A percentile compares a stretch with the other conserved stretches of the same genome.
phyloP scores from a whole-genome alignment of 1,140 invertebrate species.

The Tenebrio molitor region DNA sequence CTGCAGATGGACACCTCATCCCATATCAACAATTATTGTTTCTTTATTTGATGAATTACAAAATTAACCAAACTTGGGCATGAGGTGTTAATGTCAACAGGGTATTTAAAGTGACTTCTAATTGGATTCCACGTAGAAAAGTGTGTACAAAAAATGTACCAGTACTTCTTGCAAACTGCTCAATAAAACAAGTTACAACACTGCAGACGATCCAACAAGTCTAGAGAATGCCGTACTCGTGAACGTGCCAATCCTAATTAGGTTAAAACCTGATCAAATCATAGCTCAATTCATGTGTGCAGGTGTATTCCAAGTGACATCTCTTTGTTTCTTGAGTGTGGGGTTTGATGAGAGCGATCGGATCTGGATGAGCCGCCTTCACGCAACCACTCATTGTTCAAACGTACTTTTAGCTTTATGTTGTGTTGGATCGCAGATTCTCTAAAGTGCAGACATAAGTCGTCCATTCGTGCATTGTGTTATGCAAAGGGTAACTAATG shows the following conservation, averaged over 20 bases:
- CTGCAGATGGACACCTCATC: too few species aligned
- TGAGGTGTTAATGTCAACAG: constrained; percentile 39
- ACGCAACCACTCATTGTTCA: constrained; percentile 20
- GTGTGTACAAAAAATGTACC: too few species aligned
- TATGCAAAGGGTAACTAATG: constrained; percentile 33
- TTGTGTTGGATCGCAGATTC: neutral
- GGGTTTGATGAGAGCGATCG: too few species aligned
- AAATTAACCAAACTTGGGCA: constrained; percentile 10
- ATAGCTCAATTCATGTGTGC: constrained; percentile 33
- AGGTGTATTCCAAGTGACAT: constrained; percentile 21
- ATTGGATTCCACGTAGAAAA: constrained; percentile 1
- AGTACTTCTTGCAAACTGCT: constrained; percentile 8
- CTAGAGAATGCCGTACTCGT: constrained; percentile 53
- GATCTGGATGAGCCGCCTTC: neutral
- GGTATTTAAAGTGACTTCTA: too few species aligned
- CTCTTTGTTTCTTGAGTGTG: constrained; percentile 27
- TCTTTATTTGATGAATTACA: constrained; percentile 34
- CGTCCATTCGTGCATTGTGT: constrained; percentile 38
- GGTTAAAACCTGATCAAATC: constrained; percentile 51
- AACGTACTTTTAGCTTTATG: neutral
- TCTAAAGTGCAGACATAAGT: constrained; percentile 33
- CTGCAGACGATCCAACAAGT: constrained; percentile 47
- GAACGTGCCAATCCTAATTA: constrained; percentile 52
- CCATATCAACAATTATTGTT: too few species aligned
- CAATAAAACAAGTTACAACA: constrained; percentile 26